A percentile compares a stretch with the other conserved stretches of the same genome.
These are phyloP conservation scores for Calameuta idolon DNA, from an alignment of 2,888 invertebrate genomes.

Conservation along the genomic window DNA sequence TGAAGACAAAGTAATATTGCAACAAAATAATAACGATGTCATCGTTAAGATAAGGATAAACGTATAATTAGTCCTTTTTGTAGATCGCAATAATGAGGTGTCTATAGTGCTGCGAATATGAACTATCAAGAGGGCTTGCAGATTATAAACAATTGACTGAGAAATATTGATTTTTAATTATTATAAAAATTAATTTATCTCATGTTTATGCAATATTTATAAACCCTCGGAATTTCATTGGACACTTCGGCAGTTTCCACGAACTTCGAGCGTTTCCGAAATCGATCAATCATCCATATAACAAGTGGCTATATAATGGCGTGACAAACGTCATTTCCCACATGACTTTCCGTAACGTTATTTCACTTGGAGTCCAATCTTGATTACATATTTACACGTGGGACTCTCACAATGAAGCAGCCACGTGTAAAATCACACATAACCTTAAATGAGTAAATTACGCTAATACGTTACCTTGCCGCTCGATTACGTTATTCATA, in stretches of 20 bases:
- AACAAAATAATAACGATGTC: neutral
- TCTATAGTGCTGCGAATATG: neutral
- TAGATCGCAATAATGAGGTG: neutral
- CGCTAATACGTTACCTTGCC: neutral
- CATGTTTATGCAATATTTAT: neutral
- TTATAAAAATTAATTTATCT: neutral
- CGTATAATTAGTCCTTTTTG: neutral
- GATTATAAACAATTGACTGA: neutral
- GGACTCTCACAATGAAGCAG: neutral
- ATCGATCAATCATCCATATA: neutral
- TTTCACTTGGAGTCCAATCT: neutral
- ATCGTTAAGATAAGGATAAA: neutral
- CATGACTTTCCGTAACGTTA: neutral
- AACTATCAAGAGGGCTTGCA: neutral
- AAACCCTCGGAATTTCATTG: neutral
- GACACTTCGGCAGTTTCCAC: neutral
- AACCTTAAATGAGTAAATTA: neutral
- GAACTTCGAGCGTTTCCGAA: neutral
- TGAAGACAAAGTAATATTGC: neutral
- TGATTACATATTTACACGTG: neutral
- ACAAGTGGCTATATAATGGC: neutral
- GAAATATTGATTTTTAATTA: neutral
- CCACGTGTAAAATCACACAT: neutral
- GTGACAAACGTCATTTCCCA: neutral
- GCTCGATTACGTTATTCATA: neutral